These are phyloP conservation scores for Nymphalis urticae DNA, from an alignment of 2,888 invertebrate genomes.

Conservation along the genomic window DNA sequence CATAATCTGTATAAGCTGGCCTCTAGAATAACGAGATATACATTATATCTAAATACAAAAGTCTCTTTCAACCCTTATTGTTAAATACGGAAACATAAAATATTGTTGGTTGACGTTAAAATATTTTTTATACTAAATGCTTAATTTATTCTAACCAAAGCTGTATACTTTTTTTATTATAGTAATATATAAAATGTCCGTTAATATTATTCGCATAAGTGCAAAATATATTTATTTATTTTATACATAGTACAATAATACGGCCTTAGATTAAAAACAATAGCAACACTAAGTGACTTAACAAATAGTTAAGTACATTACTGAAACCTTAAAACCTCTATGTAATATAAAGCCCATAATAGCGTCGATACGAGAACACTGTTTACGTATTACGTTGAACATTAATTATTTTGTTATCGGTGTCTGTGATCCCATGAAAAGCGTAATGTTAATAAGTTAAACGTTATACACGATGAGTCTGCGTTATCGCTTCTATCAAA, in stretches of 20 bases:
- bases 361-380: conserved; percentile 18
- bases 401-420: conserved; percentile 10
- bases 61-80: too few relatives aligned
- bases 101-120: too few relatives aligned
- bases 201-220: too few relatives aligned
- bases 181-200: too few relatives aligned
- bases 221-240: not conserved
- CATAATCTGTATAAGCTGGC: too few relatives aligned
- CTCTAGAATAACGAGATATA: too few relatives aligned
- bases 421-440: conserved; percentile 11
- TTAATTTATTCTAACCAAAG: too few relatives aligned
- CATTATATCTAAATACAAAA: too few relatives aligned
- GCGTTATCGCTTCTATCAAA: conserved; percentile 18
- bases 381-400: conserved; percentile 15
- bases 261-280: conserved; percentile 4
- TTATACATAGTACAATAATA: not conserved
- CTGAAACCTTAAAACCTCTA: conserved; percentile 20
- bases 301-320: conserved; percentile 23
- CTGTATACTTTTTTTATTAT: too few relatives aligned
- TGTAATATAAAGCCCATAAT: conserved; percentile 17
- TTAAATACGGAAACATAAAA: too few relatives aligned
- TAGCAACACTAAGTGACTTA: conserved; percentile 7
- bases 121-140: too few relatives aligned
- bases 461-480: conserved; percentile 9
- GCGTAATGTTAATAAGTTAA: conserved; percentile 15